Base-by-base conservation (phyloP, 2,888 invertebrate genomes). In the Yponomeuta evonymella region DNA sequence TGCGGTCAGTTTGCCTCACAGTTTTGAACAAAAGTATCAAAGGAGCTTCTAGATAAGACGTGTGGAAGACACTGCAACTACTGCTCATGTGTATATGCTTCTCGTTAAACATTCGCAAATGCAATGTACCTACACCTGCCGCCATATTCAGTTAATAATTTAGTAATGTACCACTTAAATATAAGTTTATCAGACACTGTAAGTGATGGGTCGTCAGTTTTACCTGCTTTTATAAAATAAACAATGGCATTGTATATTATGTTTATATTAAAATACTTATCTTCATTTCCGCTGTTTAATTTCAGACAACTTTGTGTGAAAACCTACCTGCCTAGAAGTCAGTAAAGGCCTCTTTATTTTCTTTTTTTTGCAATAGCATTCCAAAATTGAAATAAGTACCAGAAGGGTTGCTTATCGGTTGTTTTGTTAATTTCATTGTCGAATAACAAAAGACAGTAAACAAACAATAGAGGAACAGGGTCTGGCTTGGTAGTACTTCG, bases 201-300 rank as follows among this genome's bases (percentile, higher is more conserved):
- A 23, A 9, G 67, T 43, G 48, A 43, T 48, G 48, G 67, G 10
- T 36, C 83, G 84, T 85, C 87, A 81, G 89, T 90, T 90, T 84
- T 89, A 90, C 85, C 83, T 82, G 90, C 91, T 91, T 91, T 91
- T 91, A 88, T 90, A 90, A 23, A 88, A 88, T 89, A 64, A 71
- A 83, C 86, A 68, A 43, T 84, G 81, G 85, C 90, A 86, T 86
- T 90, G 90, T 91, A 91, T 90, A 91, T 89, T 91, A 90, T 88
- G 90, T 91, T 90, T 85, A 90, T 90, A 91, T 87, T 91, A 91
- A 90, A 91, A 82, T 82, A 88, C 81, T 80, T 88, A 87, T 81
- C 81, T 77, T 79, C 83, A 78, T 69, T 12, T 3, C 10, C 71
- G 30, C 71, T 71, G 72, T 83, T 82, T 83, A 74, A 79, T 82